These are phyloP conservation scores for Gouania willdenowi DNA, from an alignment of 2,797 vertebrate species.

Conservation along the genomic window DNA sequence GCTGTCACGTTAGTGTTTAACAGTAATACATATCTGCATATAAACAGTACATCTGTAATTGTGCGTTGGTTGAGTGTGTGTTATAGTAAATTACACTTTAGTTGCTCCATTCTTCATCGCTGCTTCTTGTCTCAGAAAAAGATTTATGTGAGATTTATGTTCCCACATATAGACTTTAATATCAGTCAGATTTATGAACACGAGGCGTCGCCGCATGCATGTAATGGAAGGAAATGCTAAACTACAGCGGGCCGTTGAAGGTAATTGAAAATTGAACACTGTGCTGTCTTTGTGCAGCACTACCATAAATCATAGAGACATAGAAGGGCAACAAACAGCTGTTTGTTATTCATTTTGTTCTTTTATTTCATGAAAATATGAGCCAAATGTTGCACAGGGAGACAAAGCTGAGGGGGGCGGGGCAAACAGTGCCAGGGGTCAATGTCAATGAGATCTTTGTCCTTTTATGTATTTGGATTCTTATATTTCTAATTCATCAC, in stretches of 20 bases:
- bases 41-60: too few relatives aligned
- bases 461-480: slow-evolving; percentile 6
- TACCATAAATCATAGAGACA: slow-evolving; percentile 29
- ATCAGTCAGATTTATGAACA: slow-evolving; percentile 22
- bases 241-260: neutral
- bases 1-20: too few relatives aligned
- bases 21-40: too few relatives aligned
- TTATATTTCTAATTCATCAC: too few relatives aligned
- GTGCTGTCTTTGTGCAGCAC: slow-evolving; percentile 4
- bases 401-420: slow-evolving; percentile 4
- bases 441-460: slow-evolving; percentile 22
- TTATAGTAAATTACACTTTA: too few relatives aligned
- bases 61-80: too few relatives aligned
- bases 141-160: slow-evolving; percentile 8
- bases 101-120: too few relatives aligned
- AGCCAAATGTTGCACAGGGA: slow-evolving; percentile 22
- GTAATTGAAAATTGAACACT: slow-evolving; percentile 36
- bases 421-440: slow-evolving; percentile 4
- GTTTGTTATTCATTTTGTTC: slow-evolving; percentile 40
- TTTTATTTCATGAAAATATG: slow-evolving; percentile 28
- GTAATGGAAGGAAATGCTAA: slow-evolving; percentile 8
- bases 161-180: slow-evolving; percentile 12
- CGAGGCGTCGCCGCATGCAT: slow-evolving; percentile 9
- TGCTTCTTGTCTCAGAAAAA: slow-evolving; percentile 7
- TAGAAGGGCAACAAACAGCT: slow-evolving; percentile 12